Percentiles rank a stretch among this genome's conserved stretches.
phyloP scores from a whole-genome alignment of 2,888 invertebrate species.

The Temnothorax unifasciatus region DNA sequence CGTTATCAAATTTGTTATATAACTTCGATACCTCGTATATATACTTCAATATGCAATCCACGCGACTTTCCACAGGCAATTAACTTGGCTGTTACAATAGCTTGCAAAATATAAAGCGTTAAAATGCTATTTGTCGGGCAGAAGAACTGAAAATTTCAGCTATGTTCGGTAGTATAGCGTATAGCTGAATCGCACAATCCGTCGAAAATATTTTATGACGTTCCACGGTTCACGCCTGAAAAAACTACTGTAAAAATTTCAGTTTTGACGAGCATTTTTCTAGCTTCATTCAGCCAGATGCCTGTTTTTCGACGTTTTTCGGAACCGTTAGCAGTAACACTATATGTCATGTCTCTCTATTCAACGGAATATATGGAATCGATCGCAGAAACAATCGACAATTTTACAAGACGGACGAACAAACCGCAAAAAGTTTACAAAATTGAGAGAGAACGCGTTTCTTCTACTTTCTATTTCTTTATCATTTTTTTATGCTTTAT shows the following conservation, averaged over 20 bases:
- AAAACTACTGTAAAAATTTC: constrained; percentile 43
- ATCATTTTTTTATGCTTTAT: neutral
- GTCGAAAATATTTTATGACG: constrained; percentile 51
- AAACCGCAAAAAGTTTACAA: neutral
- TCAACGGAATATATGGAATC: constrained; percentile 17
- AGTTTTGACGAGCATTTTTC: constrained; percentile 43
- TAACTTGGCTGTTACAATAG: constrained; percentile 24
- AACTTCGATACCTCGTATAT: neutral
- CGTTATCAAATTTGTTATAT: neutral
- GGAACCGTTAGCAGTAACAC: constrained; percentile 31
- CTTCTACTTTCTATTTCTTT: neutral
- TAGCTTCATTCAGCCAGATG: constrained; percentile 29
- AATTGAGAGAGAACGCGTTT: neutral
- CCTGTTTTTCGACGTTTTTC: constrained; percentile 36
- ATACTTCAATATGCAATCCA: constrained; percentile 11
- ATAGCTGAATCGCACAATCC: constrained; percentile 36
- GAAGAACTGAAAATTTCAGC: constrained; percentile 39
- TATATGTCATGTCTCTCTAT: constrained; percentile 31
- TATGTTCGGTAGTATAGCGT: constrained; percentile 1
- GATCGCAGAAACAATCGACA: constrained; percentile 42
- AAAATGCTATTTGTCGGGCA: constrained; percentile 27
- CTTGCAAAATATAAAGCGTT: constrained; percentile 3
- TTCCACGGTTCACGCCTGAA: constrained; percentile 32
- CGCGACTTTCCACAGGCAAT: constrained; percentile 8
- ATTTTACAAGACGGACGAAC: neutral